phyloP scores from a whole-genome alignment of 1,140 invertebrate species.

The Medauroidea extradentata region DNA sequence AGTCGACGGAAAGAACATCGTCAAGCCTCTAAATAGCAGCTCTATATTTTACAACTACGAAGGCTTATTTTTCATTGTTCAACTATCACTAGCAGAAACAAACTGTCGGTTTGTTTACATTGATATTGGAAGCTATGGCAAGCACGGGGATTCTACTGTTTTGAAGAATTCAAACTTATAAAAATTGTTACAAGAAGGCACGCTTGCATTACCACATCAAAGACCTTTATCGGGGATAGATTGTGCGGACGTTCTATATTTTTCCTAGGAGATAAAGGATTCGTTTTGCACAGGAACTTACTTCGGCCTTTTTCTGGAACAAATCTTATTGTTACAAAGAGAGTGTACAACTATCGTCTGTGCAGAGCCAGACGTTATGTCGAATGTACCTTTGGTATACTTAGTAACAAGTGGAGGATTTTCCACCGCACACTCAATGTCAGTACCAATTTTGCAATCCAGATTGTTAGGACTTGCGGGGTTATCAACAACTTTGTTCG shows the following conservation, averaged over 20 bases:
- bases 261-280: conserved; percentile 44
- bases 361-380: conserved; percentile 31
- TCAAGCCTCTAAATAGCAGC: conserved; percentile 26
- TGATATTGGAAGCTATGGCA: too few relatives aligned
- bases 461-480: conserved; percentile 28
- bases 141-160: too few relatives aligned
- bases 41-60: conserved; percentile 31
- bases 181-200: conserved; percentile 17
- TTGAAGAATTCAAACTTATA: conserved; percentile 24
- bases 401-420: too few relatives aligned
- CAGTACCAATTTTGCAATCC: conserved; percentile 17
- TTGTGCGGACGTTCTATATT: conserved; percentile 22
- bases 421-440: conserved; percentile 37
- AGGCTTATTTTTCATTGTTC: conserved; percentile 19
- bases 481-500: conserved; percentile 30
- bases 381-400: too few relatives aligned
- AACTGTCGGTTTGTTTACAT: conserved; percentile 28
- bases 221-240: conserved; percentile 18
- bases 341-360: too few relatives aligned
- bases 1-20: conserved; percentile 36
- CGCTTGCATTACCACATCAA: too few relatives aligned
- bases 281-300: conserved; percentile 38
- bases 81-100: conserved; percentile 25
- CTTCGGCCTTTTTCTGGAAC: conserved; percentile 41
- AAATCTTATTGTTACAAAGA: conserved; percentile 27